phyloP scores from a whole-genome alignment of 37 sponge, comb jelly and placozoan genomes.

The Bolinopsis microptera region DNA sequence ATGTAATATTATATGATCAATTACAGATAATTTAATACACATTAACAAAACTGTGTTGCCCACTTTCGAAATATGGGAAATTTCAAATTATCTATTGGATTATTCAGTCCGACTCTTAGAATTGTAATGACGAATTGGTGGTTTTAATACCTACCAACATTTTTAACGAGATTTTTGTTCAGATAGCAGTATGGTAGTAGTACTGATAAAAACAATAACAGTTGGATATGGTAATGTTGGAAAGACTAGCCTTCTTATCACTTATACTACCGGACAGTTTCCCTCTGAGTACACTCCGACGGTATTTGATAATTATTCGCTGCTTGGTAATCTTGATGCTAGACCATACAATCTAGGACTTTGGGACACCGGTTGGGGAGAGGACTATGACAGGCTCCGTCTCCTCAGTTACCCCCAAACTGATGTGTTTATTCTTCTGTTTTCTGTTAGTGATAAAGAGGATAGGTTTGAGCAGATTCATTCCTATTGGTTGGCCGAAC shows the following conservation, averaged over 20 bases:
- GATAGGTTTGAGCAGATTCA: neutral
- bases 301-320: neutral
- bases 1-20: no score
- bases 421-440: neutral
- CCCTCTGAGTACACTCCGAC: neutral
- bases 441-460: neutral
- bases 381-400: conserved; percentile 3
- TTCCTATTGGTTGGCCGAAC: neutral
- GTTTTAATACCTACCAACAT: no score
- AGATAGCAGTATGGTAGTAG: no score
- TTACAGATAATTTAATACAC: neutral
- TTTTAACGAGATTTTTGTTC: no score
- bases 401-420: neutral
- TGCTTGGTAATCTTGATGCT: neutral
- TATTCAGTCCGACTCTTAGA: no score
- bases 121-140: no score
- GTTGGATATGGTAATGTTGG: neutral
- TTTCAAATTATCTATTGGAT: neutral
- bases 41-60: neutral
- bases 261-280: neutral
- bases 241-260: neutral
- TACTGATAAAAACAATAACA: neutral
- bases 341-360: neutral
- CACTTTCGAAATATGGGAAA: neutral
- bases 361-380: conserved; percentile 25